Evolutionary conservation across 2,888 invertebrate genomes (phyloP).

Genomic region (Norana najaformis): DNA sequence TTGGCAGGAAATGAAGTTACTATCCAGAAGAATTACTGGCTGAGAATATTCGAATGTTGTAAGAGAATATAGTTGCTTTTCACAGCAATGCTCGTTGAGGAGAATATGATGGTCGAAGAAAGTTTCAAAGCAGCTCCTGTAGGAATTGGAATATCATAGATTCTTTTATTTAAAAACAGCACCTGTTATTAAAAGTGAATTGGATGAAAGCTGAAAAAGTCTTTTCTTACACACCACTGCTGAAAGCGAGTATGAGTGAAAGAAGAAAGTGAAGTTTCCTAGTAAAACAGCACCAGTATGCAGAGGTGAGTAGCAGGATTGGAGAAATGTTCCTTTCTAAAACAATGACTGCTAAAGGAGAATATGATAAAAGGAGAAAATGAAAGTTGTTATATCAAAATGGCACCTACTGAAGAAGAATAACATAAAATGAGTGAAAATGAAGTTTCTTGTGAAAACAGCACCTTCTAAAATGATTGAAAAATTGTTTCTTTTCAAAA

Average conservation of each 20-base stretch:
- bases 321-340: not conserved
- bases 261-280: too few species aligned
- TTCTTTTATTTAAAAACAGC: not conserved
- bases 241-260: not conserved
- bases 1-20: not conserved
- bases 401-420: not conserved
- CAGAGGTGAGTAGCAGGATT: not conserved
- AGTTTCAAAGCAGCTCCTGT: not conserved
- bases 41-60: not conserved
- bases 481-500: too few species aligned
- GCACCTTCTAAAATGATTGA: too few species aligned
- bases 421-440: not conserved
- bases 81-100: not conserved
- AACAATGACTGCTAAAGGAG: not conserved
- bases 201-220: not conserved
- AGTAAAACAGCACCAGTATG: too few species aligned
- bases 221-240: not conserved
- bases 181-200: not conserved
- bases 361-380: not conserved
- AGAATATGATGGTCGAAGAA: not conserved
- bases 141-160: too few species aligned
- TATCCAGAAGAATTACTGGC: not conserved
- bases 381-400: not conserved
- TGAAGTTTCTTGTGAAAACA: too few species aligned
- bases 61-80: not conserved